Percentiles rank a stretch among this genome's conserved stretches.
Evolutionary conservation across 2,888 invertebrate species (phyloP).

Genomic region (Tetranychus piercei): DNA sequence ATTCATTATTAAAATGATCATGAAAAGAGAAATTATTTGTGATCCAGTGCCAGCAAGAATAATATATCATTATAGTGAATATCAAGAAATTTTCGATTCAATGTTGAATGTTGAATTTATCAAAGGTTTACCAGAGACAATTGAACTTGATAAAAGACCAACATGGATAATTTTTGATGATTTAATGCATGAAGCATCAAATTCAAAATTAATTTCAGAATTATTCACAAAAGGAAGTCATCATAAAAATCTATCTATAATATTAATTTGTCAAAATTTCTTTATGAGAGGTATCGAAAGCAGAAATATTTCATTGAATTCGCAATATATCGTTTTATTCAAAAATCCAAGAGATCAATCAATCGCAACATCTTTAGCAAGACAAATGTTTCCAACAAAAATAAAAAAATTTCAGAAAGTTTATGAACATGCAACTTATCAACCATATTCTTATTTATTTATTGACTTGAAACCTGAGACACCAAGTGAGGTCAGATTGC

Average conservation of each 20-base stretch:
- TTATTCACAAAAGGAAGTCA: constrained; percentile 16
- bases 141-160: background rate
- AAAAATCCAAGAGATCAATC: background rate
- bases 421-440: too few relatives aligned
- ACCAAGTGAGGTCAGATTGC: too few relatives aligned
- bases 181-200: constrained; percentile 11
- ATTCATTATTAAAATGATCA: background rate
- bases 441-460: too few relatives aligned
- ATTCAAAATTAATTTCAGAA: background rate
- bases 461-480: too few relatives aligned
- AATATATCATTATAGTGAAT: too few relatives aligned
- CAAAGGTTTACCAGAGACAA: too few relatives aligned
- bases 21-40: too few relatives aligned
- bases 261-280: constrained; percentile 18
- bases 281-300: constrained; percentile 5
- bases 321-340: background rate
- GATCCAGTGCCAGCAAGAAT: too few relatives aligned
- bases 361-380: background rate
- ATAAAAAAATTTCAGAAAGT: too few relatives aligned
- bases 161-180: constrained; percentile 12
- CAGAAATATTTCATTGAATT: too few relatives aligned
- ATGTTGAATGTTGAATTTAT: too few relatives aligned
- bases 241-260: constrained; percentile 12
- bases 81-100: too few relatives aligned
- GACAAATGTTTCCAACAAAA: background rate